A percentile compares a stretch with the other conserved stretches of the same genome.
Evolutionary conservation across 2,888 invertebrate genomes (phyloP).

Genomic region (Epicampocera succincta): DNA sequence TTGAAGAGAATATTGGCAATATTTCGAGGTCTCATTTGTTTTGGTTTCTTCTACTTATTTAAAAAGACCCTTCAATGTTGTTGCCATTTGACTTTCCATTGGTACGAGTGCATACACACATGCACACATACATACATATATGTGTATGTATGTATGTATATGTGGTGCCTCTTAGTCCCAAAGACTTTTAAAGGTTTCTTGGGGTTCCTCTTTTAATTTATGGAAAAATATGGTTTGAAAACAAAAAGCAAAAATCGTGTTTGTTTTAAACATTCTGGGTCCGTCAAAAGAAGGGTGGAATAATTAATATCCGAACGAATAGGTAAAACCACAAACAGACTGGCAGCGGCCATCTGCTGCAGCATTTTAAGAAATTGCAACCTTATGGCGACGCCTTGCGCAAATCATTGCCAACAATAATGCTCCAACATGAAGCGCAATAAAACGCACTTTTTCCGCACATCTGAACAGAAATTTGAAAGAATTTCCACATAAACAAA

Average conservation of each 20-base stretch:
- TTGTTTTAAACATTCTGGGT: slow-evolving; percentile 10
- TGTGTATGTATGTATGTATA: too few species aligned
- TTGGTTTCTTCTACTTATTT: slow-evolving; percentile 11
- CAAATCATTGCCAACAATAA: slow-evolving; percentile 14
- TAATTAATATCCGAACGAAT: slow-evolving; percentile 5
- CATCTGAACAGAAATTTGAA: neutral
- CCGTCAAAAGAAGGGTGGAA: slow-evolving; percentile 12
- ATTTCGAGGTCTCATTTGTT: slow-evolving; percentile 2
- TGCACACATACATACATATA: too few species aligned
- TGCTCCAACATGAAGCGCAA: neutral
- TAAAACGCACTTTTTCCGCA: neutral
- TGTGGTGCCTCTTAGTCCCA: slow-evolving; percentile 56
- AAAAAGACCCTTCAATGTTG: slow-evolving; percentile 10
- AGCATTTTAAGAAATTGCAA: slow-evolving; percentile 40
- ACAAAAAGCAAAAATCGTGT: neutral
- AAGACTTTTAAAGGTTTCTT: slow-evolving; percentile 62
- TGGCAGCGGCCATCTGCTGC: neutral
- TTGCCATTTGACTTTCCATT: slow-evolving; percentile 56
- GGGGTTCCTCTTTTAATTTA: slow-evolving; percentile 8
- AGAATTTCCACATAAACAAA: neutral
- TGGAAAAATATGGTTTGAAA: slow-evolving; percentile 7
- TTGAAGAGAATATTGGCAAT: neutral
- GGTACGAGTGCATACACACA: neutral
- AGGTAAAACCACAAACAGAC: neutral
- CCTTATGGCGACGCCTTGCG: slow-evolving; percentile 4